Evolutionary conservation across 1,140 invertebrate species (phyloP).

Genomic region (Ruditapes philippinarum): DNA sequence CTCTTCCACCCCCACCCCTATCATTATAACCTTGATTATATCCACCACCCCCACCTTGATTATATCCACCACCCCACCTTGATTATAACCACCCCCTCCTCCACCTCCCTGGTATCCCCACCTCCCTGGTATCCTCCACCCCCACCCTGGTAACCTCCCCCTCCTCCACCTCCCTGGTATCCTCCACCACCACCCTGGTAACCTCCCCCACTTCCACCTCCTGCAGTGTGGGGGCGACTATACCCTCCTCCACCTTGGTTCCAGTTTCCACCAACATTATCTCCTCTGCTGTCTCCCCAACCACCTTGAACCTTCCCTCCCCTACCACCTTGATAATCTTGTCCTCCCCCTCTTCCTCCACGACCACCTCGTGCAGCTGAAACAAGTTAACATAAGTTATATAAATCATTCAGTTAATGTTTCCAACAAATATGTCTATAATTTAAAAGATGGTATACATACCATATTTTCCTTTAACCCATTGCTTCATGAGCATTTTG

Average conservation of each 20-base stretch:
- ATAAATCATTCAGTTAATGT: too few relatives aligned
- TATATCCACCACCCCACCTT: slow-evolving; percentile 65
- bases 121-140: slow-evolving; percentile 69
- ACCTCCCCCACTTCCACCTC: slow-evolving; percentile 71
- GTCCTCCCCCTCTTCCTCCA: slow-evolving; percentile 71
- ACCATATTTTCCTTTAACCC: not conserved
- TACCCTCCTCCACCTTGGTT: slow-evolving; percentile 73
- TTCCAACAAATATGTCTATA: too few relatives aligned
- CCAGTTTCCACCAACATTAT: slow-evolving; percentile 60
- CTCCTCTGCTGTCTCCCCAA: slow-evolving; percentile 62
- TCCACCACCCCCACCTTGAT: slow-evolving; percentile 60
- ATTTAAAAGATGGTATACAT: not conserved
- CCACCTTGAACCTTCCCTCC: slow-evolving; percentile 77
- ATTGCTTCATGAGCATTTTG: too few relatives aligned
- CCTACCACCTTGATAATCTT: slow-evolving; percentile 70
- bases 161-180: slow-evolving; percentile 61
- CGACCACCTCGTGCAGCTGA: slow-evolving; percentile 58
- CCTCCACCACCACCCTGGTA: slow-evolving; percentile 81
- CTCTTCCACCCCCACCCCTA: slow-evolving; percentile 60
- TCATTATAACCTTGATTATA: slow-evolving; percentile 51
- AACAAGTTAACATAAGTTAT: not conserved
- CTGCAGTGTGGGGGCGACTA: slow-evolving; percentile 53
- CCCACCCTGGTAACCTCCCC: slow-evolving; percentile 63
- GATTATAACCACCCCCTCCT: slow-evolving; percentile 65
- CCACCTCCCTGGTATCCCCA: slow-evolving; percentile 67